Evolutionary conservation across 2,888 invertebrate species (phyloP), one percentile per base, ranked within the genome.

Genomic region (Sinhomidia bicolor): DNA sequence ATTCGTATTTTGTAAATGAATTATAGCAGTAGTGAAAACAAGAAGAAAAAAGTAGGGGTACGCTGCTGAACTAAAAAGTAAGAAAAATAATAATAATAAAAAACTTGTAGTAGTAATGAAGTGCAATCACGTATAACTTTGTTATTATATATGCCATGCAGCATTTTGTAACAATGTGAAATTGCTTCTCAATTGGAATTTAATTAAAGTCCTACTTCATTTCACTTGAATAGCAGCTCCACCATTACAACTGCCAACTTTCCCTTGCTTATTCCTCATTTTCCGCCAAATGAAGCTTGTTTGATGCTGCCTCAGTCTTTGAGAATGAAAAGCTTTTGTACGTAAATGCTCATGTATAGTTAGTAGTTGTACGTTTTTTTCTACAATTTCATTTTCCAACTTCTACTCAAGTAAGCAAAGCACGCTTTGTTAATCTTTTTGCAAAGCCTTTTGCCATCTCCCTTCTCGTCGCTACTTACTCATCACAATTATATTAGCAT

Each of bases 131-230:
- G n/a, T n/a, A n/a, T n/a, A 62, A 62, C 65, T 60, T 60, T 26
- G 80, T 36, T 71, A 10, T 71, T 23, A 44, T 44, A 23, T 14
- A 65, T 65, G 44, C 4, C 23, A 81, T 36, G 32, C 68, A 17
- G 20, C 44, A 44, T 71, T 14, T 2, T 54, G 29, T 71, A 71
- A 71, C 44, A 71, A 41, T 44, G 41, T 12, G 44, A 57, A 74
- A 60, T 74, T 85, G 76, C 62, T 60, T 47, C 74, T 78, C 78
- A 85, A 85, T 85, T 78, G 85, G 85, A 85, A 85, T 85, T 85
- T 85, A 85, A 85, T 85, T 85, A 85, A 85, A 78, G 62, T 41
- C 65, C 23, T 85, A 44, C 76, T 51, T 54, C 26, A 60, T 10
- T 71, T 44, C 71, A 44, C 23, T 71, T 71, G 44, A 44, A 71